Evolutionary conservation across 2,113 vertebrate genomes (phyloP).

Genomic region (Cardinalis cardinalis): DNA sequence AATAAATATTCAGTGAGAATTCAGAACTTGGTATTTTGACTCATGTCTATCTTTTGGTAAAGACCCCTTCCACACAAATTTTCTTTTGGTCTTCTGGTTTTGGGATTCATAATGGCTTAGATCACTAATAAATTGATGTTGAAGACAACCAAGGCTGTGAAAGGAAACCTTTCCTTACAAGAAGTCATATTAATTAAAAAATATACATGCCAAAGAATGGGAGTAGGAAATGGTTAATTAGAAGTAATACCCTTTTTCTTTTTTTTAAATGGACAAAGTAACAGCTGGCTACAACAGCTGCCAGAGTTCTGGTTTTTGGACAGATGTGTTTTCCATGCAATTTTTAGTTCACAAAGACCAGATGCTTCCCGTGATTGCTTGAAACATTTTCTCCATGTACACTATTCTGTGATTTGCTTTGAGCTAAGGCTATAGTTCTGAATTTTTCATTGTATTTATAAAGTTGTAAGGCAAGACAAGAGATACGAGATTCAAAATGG

Average conservation of each 20-base stretch:
- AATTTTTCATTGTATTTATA: not conserved
- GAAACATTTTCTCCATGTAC: not conserved
- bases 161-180: not conserved
- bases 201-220: not conserved
- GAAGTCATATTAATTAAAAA: not conserved
- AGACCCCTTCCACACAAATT: not conserved
- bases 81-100: not conserved
- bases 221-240: not conserved
- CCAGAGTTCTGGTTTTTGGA: not conserved
- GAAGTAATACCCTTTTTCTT: not conserved
- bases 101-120: not conserved
- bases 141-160: not conserved
- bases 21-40: not conserved
- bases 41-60: not conserved
- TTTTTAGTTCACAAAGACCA: slow-evolving; percentile 16
- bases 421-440: not conserved
- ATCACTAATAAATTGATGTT: not conserved
- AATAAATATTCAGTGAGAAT: not conserved
- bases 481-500: not conserved
- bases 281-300: not conserved
- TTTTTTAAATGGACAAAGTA: not conserved
- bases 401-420: not conserved
- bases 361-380: not conserved
- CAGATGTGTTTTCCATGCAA: not conserved
- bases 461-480: not conserved